Conservation (phyloP, 1,140 invertebrate species). For the Trachelipus rathkii region DNA sequence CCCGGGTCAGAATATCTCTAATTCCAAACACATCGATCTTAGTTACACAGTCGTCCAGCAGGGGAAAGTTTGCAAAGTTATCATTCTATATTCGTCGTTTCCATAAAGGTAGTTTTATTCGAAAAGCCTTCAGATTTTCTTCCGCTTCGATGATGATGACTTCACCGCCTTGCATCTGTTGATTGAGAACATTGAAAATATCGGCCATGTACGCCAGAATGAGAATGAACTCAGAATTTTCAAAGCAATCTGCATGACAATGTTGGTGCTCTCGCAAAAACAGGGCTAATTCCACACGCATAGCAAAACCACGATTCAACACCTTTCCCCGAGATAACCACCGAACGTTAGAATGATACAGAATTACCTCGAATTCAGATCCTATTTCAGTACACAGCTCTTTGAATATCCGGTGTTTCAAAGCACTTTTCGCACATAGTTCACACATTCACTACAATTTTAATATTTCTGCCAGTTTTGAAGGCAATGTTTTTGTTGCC, state of each 20-base stretch:
- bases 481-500: conserved; percentile 25
- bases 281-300: conserved; percentile 33
- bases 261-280: conserved; percentile 35
- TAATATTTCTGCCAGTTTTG: conserved; percentile 22
- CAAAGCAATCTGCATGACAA: conserved; percentile 26
- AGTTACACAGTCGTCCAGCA: conserved; percentile 35
- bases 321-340: conserved; percentile 28
- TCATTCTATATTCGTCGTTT: conserved; percentile 42
- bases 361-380: conserved; percentile 33
- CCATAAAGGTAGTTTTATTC: conserved; percentile 42
- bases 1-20: background rate
- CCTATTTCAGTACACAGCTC: background rate
- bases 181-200: conserved; percentile 35
- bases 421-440: no score
- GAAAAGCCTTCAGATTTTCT: conserved; percentile 39
- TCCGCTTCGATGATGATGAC: conserved; percentile 42
- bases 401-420: conserved; percentile 18
- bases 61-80: conserved; percentile 44
- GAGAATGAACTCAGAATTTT: conserved; percentile 40
- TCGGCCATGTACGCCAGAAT: conserved; percentile 40
- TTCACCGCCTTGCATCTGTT: conserved; percentile 41
- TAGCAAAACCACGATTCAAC: conserved; percentile 39
- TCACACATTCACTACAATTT: background rate
- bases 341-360: conserved; percentile 30
- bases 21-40: conserved; percentile 24